Percentiles rank a stretch among this genome's conserved stretches.
These are phyloP conservation scores for Rhabditoides inermis DNA, from an alignment of 2,888 invertebrate genomes.

Conservation along the genomic window DNA sequence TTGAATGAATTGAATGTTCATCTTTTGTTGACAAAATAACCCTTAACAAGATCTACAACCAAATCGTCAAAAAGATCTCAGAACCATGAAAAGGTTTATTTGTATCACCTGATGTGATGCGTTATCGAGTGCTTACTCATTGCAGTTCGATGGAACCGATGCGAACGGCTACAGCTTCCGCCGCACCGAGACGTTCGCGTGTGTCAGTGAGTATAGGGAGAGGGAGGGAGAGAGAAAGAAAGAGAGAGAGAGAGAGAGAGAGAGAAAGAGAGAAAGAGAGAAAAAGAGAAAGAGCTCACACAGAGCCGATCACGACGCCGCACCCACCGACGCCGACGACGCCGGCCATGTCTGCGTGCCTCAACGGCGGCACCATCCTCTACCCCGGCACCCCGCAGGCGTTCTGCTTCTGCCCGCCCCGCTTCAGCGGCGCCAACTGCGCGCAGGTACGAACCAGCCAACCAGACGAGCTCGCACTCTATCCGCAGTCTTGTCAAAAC, in stretches of 20 bases:
- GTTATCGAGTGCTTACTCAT: too few species aligned
- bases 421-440: constrained; percentile 30
- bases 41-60: too few species aligned
- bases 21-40: too few species aligned
- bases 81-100: too few species aligned
- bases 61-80: too few species aligned
- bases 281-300: too few species aligned
- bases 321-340: constrained; percentile 11
- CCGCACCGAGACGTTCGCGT: constrained; percentile 26
- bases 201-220: constrained; percentile 25
- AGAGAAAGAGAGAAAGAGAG: too few species aligned
- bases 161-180: constrained; percentile 28
- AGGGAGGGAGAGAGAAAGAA: too few species aligned
- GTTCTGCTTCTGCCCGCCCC: constrained; percentile 34
- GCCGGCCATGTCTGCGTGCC: constrained; percentile 3
- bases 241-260: too few species aligned
- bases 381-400: constrained; percentile 12
- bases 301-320: constrained; percentile 14
- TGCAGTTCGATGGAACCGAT: constrained; percentile 35
- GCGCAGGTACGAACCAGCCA: constrained; percentile 11
- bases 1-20: too few species aligned
- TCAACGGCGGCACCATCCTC: constrained; percentile 11
- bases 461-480: background rate
- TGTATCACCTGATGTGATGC: too few species aligned
- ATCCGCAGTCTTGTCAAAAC: too few species aligned